phyloP scores from a whole-genome alignment of 1,140 invertebrate genomes.

The Drosophila eugracilis region DNA sequence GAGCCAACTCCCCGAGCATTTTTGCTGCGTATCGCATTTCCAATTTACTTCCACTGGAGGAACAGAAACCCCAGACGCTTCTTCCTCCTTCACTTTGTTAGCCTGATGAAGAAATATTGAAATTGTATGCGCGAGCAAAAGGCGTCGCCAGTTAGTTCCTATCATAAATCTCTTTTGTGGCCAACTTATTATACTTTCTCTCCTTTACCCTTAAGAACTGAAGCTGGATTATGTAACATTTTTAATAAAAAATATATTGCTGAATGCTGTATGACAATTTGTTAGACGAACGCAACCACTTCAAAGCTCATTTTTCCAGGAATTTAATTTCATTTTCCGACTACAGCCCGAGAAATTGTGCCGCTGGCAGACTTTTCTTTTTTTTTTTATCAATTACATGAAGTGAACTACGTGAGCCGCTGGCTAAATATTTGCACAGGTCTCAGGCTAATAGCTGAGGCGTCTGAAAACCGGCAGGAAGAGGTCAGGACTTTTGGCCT shows the following conservation, averaged over 20 bases:
- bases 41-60: constrained; percentile 59
- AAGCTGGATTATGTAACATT: constrained; percentile 17
- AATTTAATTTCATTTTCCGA: constrained; percentile 41
- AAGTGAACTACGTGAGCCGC: constrained; percentile 44
- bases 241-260: constrained; percentile 24
- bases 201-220: not conserved
- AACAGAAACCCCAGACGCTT: constrained; percentile 4
- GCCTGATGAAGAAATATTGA: constrained; percentile 76
- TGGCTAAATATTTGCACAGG: constrained; percentile 46
- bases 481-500: constrained; percentile 31
- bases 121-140: constrained; percentile 62
- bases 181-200: constrained; percentile 27
- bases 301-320: constrained; percentile 43
- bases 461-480: constrained; percentile 8
- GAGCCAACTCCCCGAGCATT: constrained; percentile 19
- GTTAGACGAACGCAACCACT: constrained; percentile 27
- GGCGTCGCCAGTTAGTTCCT: constrained; percentile 61
- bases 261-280: constrained; percentile 33
- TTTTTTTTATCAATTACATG: constrained; percentile 50
- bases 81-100: constrained; percentile 25
- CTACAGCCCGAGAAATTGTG: constrained; percentile 3
- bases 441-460: constrained; percentile 66
- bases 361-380: not conserved
- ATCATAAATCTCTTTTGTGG: constrained; percentile 73
- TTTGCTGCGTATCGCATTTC: constrained; percentile 61